Evolutionary conservation across 2,888 invertebrate species (phyloP).

Genomic region (Eristalinus aeneus): DNA sequence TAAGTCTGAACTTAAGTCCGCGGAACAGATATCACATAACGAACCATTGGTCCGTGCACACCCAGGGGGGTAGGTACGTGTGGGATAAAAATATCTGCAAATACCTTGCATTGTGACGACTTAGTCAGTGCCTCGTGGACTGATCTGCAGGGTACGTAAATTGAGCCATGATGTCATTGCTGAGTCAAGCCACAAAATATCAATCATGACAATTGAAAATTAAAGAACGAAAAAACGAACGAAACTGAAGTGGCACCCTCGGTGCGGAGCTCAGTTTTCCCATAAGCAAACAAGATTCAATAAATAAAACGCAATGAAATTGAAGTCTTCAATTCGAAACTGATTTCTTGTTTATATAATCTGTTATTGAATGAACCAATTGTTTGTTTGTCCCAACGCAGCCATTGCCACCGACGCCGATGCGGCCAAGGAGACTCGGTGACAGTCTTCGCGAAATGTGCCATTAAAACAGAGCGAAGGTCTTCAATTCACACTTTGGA

Average conservation of each 20-base stretch:
- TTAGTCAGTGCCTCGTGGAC: neutral
- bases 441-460: neutral
- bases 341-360: neutral
- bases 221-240: neutral
- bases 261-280: neutral
- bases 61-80: neutral
- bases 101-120: neutral
- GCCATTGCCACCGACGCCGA: too few species aligned
- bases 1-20: neutral
- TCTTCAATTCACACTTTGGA: neutral
- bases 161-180: conserved; percentile 11
- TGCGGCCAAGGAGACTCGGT: neutral
- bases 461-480: neutral
- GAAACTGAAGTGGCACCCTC: neutral
- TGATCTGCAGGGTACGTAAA: neutral
- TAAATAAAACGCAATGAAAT: neutral
- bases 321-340: neutral
- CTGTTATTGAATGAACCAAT: neutral
- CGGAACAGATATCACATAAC: neutral
- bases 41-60: neutral
- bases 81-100: neutral
- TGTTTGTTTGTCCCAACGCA: neutral
- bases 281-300: neutral
- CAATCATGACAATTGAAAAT: conserved; percentile 23
- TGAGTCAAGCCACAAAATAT: neutral